These are phyloP conservation scores for Trachurus trachurus DNA, from an alignment of 2,797 vertebrate species.

Conservation along the genomic window DNA sequence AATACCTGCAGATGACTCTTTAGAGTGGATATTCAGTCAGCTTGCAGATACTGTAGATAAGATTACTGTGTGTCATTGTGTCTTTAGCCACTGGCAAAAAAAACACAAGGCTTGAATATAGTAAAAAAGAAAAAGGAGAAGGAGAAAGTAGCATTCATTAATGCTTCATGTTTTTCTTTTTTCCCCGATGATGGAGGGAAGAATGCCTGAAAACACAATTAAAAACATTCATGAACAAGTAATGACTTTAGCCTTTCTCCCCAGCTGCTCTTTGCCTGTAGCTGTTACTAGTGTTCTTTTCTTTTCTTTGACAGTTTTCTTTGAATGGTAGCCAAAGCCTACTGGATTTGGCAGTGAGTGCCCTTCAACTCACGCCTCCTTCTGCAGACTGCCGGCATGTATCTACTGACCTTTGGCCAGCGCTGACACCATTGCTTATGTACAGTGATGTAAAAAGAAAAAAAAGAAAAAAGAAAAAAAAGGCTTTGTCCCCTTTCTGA, in stretches of 20 bases:
- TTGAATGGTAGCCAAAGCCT: slow-evolving; percentile 42
- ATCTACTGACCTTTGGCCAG: slow-evolving; percentile 58
- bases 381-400: slow-evolving; percentile 40
- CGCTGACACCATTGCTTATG: slow-evolving; percentile 32
- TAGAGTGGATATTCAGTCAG: not conserved
- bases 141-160: not conserved
- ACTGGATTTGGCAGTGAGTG: slow-evolving; percentile 23
- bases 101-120: slow-evolving; percentile 9
- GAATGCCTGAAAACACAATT: slow-evolving; percentile 22
- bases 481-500: too few species aligned
- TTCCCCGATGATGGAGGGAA: not conserved
- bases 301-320: slow-evolving; percentile 35
- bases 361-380: slow-evolving; percentile 48
- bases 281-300: slow-evolving; percentile 35
- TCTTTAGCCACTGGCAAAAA: not conserved
- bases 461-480: too few species aligned
- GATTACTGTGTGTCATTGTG: not conserved
- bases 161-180: not conserved
- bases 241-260: slow-evolving; percentile 33
- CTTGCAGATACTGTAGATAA: not conserved
- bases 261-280: slow-evolving; percentile 24
- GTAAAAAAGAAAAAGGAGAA: not conserved
- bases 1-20: too few species aligned
- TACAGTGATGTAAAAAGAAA: not conserved
- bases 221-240: slow-evolving; percentile 37